phyloP scores from a whole-genome alignment of 2,888 invertebrate genomes.

The Lycia hirtaria region DNA sequence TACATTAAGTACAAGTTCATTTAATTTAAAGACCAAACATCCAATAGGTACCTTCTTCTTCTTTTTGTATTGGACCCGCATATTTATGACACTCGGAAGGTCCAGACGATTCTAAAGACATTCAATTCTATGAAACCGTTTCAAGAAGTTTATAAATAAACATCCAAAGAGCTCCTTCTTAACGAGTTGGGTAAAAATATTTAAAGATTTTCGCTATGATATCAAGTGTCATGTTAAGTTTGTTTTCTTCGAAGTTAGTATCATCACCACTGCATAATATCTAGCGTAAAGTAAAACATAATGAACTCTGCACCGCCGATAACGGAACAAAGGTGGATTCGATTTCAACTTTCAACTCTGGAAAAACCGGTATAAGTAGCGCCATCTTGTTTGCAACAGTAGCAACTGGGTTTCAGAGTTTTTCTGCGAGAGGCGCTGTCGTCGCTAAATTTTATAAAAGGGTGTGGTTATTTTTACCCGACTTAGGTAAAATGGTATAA shows the following conservation, averaged over 20 bases:
- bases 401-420: slow-evolving; percentile 18
- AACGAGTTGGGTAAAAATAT: neutral
- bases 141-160: no score
- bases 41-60: no score
- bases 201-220: neutral
- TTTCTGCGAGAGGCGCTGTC: slow-evolving; percentile 28
- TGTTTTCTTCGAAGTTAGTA: slow-evolving; percentile 1
- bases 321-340: slow-evolving; percentile 19
- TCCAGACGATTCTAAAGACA: no score
- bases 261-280: neutral
- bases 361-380: slow-evolving; percentile 16
- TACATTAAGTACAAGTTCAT: no score
- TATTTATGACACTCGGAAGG: no score
- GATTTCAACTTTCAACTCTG: slow-evolving; percentile 28
- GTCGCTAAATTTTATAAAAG: neutral
- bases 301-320: slow-evolving; percentile 14
- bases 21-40: no score
- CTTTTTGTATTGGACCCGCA: no score
- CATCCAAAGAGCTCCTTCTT: no score
- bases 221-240: neutral
- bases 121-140: no score
- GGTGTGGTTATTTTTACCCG: slow-evolving; percentile 16
- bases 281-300: slow-evolving; percentile 8
- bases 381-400: slow-evolving; percentile 28
- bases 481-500: neutral